Evolutionary conservation across 2,888 invertebrate genomes (phyloP).

Genomic region (Ametastegia equiseti): DNA sequence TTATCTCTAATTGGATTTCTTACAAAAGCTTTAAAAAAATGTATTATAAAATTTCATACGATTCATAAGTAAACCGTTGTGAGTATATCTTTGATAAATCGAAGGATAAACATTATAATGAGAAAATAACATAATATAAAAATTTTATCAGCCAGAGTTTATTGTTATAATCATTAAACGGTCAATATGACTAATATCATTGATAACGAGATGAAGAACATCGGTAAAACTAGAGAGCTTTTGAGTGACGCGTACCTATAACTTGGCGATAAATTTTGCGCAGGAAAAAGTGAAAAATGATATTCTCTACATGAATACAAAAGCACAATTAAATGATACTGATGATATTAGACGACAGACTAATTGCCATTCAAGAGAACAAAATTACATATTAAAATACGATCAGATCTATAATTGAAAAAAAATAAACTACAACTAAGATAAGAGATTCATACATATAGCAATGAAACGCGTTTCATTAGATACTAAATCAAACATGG

Average conservation of each 20-base stretch:
- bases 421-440: neutral
- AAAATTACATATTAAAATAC: neutral
- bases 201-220: slow-evolving; percentile 33
- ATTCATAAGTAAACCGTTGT: no score
- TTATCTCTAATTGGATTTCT: neutral
- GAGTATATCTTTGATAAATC: neutral
- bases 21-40: neutral
- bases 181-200: slow-evolving; percentile 8
- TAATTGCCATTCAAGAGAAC: neutral
- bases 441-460: neutral
- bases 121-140: neutral
- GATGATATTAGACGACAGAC: neutral
- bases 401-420: no score
- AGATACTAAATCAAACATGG: slow-evolving; percentile 7
- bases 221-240: neutral
- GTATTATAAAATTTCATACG: no score
- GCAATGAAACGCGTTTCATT: neutral
- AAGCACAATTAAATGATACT: neutral
- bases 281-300: neutral
- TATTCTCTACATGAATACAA: neutral
- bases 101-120: neutral
- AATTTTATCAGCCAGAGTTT: neutral
- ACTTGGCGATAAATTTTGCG: slow-evolving; percentile 11
- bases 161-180: neutral
- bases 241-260: neutral